Conservation (phyloP, 2,888 invertebrate species). For the Zaprionus lineosus region DNA sequence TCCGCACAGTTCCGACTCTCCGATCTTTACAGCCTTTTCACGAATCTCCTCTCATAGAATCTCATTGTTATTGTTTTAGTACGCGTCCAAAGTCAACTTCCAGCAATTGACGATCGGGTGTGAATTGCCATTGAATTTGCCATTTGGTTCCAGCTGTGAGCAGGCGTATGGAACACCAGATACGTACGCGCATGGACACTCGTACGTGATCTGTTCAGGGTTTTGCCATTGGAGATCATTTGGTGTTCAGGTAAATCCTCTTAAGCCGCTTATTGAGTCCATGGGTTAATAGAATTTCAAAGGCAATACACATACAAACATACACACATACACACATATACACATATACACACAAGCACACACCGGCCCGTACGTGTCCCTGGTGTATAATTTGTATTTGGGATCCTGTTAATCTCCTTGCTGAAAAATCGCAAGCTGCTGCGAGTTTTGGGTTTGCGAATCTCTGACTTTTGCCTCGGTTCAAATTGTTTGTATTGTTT, state of each 20-base stretch:
- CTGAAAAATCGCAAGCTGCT: slow-evolving; percentile 72
- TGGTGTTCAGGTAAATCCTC: slow-evolving; percentile 59
- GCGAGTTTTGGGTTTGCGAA: slow-evolving; percentile 42
- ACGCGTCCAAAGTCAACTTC: slow-evolving; percentile 72
- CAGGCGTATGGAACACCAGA: slow-evolving; percentile 49
- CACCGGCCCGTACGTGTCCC: slow-evolving; percentile 62
- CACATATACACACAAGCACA: slow-evolving; percentile 43
- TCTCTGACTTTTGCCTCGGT: slow-evolving; percentile 35
- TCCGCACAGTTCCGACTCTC: slow-evolving; percentile 49
- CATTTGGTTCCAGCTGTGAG: slow-evolving; percentile 67
- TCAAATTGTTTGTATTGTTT: slow-evolving; percentile 42
- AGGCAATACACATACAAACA: slow-evolving; percentile 24
- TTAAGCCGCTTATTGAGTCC: slow-evolving; percentile 67
- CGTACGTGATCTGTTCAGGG: slow-evolving; percentile 46
- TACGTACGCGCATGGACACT: no score
- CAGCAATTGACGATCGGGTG: slow-evolving; percentile 71
- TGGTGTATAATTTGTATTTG: slow-evolving; percentile 62
- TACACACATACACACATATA: slow-evolving; percentile 2
- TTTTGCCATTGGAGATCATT: slow-evolving; percentile 12
- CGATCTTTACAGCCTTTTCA: background rate
- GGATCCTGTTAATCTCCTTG: slow-evolving; percentile 66
- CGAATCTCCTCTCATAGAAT: no score
- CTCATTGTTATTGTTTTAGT: slow-evolving; percentile 42
- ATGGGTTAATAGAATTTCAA: slow-evolving; percentile 68
- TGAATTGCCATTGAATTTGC: slow-evolving; percentile 71